Base-by-base conservation (phyloP, 2,888 invertebrate genomes). In the Nemotelus nigrinus region DNA sequence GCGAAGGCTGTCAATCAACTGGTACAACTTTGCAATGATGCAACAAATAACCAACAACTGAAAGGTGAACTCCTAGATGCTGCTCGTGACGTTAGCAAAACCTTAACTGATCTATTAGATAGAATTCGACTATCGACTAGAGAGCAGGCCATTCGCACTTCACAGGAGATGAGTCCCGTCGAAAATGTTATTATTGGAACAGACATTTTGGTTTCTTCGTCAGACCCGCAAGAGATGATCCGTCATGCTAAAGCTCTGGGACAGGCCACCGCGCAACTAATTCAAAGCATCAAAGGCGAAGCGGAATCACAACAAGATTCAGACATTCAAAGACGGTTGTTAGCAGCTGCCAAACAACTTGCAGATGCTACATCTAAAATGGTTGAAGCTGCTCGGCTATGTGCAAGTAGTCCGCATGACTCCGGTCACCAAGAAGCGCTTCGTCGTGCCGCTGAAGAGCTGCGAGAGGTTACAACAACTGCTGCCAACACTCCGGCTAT, bases 351-450 rank as follows among this genome's bases (percentile, higher is more conserved):
- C 25, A 98, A 98, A 85, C 91, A 95, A 77, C 85, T 96, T 64
- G 99, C 99, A 0, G 98, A 99, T 86, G 99, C 99, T 1, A 99
- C 99, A 0, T 96, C 98, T 0, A 91, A 94, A 81, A 94, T 99
- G 93, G 98, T 99, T 44, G 98, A 99, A 86, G 97, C 98, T 0
- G 98, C 98, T 0, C 90, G 98, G 78, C 93, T 95, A 75, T 98
- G 98, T 86, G 96, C 97, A 0, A 93, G 93, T 44, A 91, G 92
- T 83, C 94, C 94, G 0, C 92, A 96, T 87, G 96, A 97, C 82
- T 90, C 93, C 0, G 90, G 90, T 78, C 94, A 94, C 84, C 97
- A 97, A 85, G 93, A 94, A 80, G 93, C 93, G 3, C 88, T 99
- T 8, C 91, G 95, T 50, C 90, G 91, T 80, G 98, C 98, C 0